Base-by-base conservation (phyloP, 1,140 invertebrate species). In the Coenobita brevimanus region DNA sequence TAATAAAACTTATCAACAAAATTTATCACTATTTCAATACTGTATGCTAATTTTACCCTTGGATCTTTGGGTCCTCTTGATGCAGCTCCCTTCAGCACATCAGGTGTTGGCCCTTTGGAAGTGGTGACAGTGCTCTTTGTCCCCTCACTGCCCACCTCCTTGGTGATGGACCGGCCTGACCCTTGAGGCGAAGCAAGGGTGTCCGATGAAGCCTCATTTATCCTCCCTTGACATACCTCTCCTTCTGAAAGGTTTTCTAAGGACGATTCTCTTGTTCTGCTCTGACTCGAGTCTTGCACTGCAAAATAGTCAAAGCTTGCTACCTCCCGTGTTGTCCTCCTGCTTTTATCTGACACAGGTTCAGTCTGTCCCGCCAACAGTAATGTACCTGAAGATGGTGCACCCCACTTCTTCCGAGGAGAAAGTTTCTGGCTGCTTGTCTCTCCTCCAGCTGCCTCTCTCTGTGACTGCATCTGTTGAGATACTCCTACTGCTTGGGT, bases 371-470 rank as follows among this genome's bases (percentile, higher is more conserved):
- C 89, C 3, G 81, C 85, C 13, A 85, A 21, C 50, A 90, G 6
- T 38, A 90, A 8, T 13, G 80, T 38, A 17, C 46, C 80, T 3
- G 73, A 54, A 41, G 81, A 24, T 57, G 85, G 76, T 15, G 82
- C 81, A 13, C 89, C 89, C 89, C 89, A 90, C 76, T 89, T 90
- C 30, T 89, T 84, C 30, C 89, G 67, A 0, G 86, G 86, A 13
- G 79, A 81, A 4, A 85, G 67, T 69, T 81, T 89, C 27, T 57
- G 33, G 41, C 62, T 76, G 8, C 60, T 71, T 8, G 62, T 41
- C 6, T 75, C 88, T 8, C 27, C 54, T 50, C 57, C 73, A 91
- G 92, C 88, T 92, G 67, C 38, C 79, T 89, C 27, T 27, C 73
- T 79, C 46, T 41, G 24, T 60, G 64, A 80, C 17, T 91, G 83